Conservation (phyloP, 2,888 invertebrate species). For the Drosophila lacicola region DNA sequence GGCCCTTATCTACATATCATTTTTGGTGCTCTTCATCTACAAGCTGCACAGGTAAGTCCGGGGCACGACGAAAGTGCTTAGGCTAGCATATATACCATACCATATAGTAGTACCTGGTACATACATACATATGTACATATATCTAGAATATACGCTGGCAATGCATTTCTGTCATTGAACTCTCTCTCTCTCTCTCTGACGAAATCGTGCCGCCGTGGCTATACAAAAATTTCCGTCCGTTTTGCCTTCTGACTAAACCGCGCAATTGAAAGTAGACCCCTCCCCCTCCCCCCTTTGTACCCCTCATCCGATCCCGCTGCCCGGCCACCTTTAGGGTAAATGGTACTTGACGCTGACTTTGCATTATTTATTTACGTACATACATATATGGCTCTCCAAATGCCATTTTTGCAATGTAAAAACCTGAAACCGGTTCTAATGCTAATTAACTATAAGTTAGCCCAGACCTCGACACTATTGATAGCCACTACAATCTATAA, state of each 20-base stretch:
- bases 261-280: constrained; percentile 15
- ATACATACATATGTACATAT: background rate
- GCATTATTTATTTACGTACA: constrained; percentile 21
- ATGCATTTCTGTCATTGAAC: constrained; percentile 57
- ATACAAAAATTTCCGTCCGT: constrained; percentile 1
- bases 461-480: constrained; percentile 10
- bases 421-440: constrained; percentile 35
- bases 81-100: constrained; percentile 4
- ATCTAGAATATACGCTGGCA: constrained; percentile 19
- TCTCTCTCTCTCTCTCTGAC: background rate
- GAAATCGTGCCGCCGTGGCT: constrained; percentile 6
- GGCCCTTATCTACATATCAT: constrained; percentile 92
- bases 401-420: constrained; percentile 6
- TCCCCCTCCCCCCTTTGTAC: background rate
- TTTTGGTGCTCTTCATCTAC: constrained; percentile 93
- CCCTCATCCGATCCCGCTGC: background rate
- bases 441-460: constrained; percentile 17
- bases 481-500: background rate
- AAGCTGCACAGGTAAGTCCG: constrained; percentile 90
- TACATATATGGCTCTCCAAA: constrained; percentile 6
- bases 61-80: constrained; percentile 6
- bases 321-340: background rate
- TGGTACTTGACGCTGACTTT: constrained; percentile 37
- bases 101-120: background rate
- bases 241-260: constrained; percentile 1